Percentiles rank a stretch among this genome's conserved stretches.
These are phyloP conservation scores for Willowsia nigromaculata DNA, from an alignment of 2,888 invertebrate species.

Conservation along the genomic window DNA sequence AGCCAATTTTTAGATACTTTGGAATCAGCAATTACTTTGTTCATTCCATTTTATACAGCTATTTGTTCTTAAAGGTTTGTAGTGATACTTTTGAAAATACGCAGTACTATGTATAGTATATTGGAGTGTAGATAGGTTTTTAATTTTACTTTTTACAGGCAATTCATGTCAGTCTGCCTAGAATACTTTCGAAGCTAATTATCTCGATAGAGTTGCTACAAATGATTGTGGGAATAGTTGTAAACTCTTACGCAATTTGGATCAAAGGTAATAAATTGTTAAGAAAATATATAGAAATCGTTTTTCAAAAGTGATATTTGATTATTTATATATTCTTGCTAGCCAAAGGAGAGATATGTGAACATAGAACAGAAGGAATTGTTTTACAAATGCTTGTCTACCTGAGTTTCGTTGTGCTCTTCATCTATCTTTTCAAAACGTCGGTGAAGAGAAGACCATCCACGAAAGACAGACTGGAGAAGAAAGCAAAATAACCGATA, in stretches of 20 bases:
- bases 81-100: not conserved
- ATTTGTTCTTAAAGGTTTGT: constrained; percentile 86
- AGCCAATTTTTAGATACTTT: constrained; percentile 94
- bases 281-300: not conserved
- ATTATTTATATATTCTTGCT: not conserved
- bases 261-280: constrained; percentile 81
- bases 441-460: constrained; percentile 5
- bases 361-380: constrained; percentile 60
- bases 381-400: constrained; percentile 58
- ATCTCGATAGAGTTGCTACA: constrained; percentile 94
- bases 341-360: constrained; percentile 61
- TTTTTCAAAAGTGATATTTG: not conserved
- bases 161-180: constrained; percentile 91
- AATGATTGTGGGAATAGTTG: constrained; percentile 95
- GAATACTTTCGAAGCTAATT: constrained; percentile 92
- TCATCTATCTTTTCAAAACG: constrained; percentile 42
- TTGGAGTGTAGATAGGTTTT: not conserved
- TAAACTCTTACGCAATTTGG: constrained; percentile 93
- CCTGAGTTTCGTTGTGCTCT: constrained; percentile 55
- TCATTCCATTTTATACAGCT: constrained; percentile 94
- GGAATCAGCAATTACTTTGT: constrained; percentile 97
- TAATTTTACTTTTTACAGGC: constrained; percentile 82
- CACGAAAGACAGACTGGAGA: not conserved
- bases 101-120: not conserved
- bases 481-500: constrained; percentile 13